Evolutionary conservation across 2,113 vertebrate species (phyloP).

Genomic region (Notothenia coriiceps): DNA sequence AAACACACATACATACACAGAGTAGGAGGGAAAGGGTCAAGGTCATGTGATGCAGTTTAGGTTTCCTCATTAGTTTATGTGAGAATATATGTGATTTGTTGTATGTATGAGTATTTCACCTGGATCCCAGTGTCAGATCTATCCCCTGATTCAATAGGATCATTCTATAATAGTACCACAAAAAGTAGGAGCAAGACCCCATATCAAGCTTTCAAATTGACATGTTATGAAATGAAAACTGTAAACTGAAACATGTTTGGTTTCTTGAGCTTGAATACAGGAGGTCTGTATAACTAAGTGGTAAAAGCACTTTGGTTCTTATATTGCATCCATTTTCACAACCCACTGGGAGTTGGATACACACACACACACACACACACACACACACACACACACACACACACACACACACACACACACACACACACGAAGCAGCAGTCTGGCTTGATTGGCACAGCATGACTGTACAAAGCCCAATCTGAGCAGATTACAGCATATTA

Average conservation of each 20-base stretch:
- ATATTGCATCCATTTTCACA: constrained; percentile 33
- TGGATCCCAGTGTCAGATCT: not conserved
- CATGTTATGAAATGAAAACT: constrained; percentile 9
- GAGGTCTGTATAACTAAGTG: not conserved
- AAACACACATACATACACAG: constrained; percentile 15
- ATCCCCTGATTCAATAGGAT: not conserved
- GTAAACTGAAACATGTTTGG: not conserved
- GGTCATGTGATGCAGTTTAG: not conserved
- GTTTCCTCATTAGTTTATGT: not conserved
- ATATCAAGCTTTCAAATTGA: not conserved
- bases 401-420: constrained; percentile 12
- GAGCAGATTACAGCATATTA: constrained; percentile 64
- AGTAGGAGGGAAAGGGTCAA: constrained; percentile 20
- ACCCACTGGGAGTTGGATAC: not conserved
- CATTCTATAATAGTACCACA: not conserved
- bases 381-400: not conserved
- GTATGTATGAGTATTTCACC: not conserved
- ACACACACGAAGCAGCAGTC: constrained; percentile 1
- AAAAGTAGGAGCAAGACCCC: not conserved
- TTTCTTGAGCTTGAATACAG: not conserved
- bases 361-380: constrained; percentile 1
- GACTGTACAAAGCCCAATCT: constrained; percentile 27
- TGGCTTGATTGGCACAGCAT: constrained; percentile 19
- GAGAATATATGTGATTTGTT: not conserved
- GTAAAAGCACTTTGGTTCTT: not conserved